Conservation (phyloP, 1,140 invertebrate genomes). For the Eciton burchellii region DNA sequence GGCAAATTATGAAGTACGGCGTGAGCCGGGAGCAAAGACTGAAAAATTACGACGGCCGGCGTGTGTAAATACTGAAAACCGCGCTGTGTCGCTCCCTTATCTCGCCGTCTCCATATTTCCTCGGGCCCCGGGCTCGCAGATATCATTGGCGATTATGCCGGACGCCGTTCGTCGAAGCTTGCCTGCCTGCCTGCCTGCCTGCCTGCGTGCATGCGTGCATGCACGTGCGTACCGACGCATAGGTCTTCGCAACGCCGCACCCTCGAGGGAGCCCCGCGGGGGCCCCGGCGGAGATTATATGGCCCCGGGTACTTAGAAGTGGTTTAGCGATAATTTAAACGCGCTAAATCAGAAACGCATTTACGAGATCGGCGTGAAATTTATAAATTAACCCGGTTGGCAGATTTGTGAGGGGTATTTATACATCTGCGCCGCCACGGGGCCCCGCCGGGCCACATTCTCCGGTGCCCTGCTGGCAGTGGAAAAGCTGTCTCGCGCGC, state of each 20-base stretch:
- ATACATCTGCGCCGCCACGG: constrained; percentile 77
- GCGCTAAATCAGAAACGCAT: constrained; percentile 83
- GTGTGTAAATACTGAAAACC: constrained; percentile 52
- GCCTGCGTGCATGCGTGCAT: neutral
- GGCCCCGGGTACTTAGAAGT: constrained; percentile 78
- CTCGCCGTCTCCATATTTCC: constrained; percentile 58
- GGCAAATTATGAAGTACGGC: constrained; percentile 47
- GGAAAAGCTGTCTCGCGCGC: constrained; percentile 73
- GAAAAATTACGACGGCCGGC: constrained; percentile 52
- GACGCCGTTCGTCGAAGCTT: constrained; percentile 56
- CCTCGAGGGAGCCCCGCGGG: constrained; percentile 10
- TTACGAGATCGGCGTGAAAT: constrained; percentile 82
- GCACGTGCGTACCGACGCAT: neutral
- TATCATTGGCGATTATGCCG: constrained; percentile 69
- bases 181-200: neutral
- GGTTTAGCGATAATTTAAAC: constrained; percentile 82
- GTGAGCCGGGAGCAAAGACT: constrained; percentile 47
- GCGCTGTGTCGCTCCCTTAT: constrained; percentile 38
- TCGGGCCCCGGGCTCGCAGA: constrained; percentile 10
- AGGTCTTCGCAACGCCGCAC: neutral
- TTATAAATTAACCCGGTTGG: constrained; percentile 81
- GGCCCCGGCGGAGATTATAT: constrained; percentile 67
- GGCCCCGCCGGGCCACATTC: constrained; percentile 64
- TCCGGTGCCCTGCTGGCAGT: constrained; percentile 74
- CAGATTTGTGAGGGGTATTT: constrained; percentile 82